phyloP scores from a whole-genome alignment of 2,113 vertebrate genomes.

The Chlamydotis undulata region DNA sequence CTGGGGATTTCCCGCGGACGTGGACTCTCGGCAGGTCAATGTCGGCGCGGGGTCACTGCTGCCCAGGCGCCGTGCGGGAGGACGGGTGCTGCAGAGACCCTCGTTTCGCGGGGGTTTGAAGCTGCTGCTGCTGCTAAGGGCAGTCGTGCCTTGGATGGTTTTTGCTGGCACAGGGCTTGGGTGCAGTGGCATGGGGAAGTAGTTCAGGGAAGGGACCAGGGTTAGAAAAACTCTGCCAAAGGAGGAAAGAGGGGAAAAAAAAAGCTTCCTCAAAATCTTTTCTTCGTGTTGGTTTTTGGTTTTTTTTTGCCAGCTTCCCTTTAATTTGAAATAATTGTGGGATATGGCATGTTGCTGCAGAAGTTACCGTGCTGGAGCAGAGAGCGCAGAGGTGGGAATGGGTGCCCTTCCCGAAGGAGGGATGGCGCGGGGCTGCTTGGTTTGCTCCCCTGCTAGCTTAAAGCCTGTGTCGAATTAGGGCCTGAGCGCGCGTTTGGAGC shows the following conservation, averaged over 20 bases:
- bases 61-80: background rate
- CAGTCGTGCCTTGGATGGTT: background rate
- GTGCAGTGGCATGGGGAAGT: background rate
- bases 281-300: no score
- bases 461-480: no score
- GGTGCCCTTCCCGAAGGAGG: background rate
- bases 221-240: background rate
- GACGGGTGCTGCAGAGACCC: background rate
- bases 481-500: accelerated
- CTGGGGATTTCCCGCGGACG: background rate
- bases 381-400: accelerated
- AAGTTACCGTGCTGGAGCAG: background rate
- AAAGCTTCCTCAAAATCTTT: conserved; percentile 5
- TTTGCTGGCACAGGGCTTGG: background rate
- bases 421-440: accelerated
- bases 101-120: accelerated
- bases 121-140: background rate
- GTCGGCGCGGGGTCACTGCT: accelerated
- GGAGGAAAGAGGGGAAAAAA: accelerated
- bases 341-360: background rate
- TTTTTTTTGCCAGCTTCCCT: background rate
- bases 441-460: background rate
- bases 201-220: background rate
- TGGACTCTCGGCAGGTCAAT: background rate
- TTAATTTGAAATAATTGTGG: background rate